Evolutionary conservation across 2,888 invertebrate species (phyloP), one percentile per base, ranked within the genome.

Genomic region (Caenorhabditis sp.): DNA sequence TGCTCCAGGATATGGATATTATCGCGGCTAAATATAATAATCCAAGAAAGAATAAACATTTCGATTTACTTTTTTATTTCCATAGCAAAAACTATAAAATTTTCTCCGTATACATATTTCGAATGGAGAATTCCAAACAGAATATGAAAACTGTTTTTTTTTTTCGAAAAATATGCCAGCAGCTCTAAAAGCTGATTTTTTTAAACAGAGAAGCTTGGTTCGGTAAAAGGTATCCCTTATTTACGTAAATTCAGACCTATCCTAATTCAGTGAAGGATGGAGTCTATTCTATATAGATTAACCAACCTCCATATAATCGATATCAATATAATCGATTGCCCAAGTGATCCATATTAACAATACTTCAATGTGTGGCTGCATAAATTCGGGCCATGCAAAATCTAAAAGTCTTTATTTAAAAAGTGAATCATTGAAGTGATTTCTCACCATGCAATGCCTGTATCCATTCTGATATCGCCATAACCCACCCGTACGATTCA

Each of bases 301-400:
- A 21, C 27, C 20, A 21, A 86, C 86, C 79, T 87, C 87, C 17
- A 87, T 60, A 70, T 87, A 87, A 31, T 87, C 84, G 31, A 85
- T 60, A 64, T 87, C 85, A 61, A 85, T 84, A 75, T 87, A 84
- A 59, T 85, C 85, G 59, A 87, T 80, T 0, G 80, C 77, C 76
- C 82, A 83, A 8, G 83, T 81, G 59, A 83, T 81, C 83, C 83
- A 83, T 14, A 83, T 70, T 1, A 83, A 71, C 12, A 83, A 67
- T 1, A 83, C 85, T 74, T 85, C 85, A 4, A 85, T 78, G 70
- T 87, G 81, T 20, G 86, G 85, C 71, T 84, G 86, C 21, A 87
- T 66, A 65, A 79, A 86, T 53, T 80, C 84, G 8, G 87, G 87
- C 86, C 85, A 87, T 36, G 77, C 75, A 71, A 85, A 83, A 57